Conservation (phyloP, 2,113 vertebrate genomes). For the Tragulus kanchil region DNA sequence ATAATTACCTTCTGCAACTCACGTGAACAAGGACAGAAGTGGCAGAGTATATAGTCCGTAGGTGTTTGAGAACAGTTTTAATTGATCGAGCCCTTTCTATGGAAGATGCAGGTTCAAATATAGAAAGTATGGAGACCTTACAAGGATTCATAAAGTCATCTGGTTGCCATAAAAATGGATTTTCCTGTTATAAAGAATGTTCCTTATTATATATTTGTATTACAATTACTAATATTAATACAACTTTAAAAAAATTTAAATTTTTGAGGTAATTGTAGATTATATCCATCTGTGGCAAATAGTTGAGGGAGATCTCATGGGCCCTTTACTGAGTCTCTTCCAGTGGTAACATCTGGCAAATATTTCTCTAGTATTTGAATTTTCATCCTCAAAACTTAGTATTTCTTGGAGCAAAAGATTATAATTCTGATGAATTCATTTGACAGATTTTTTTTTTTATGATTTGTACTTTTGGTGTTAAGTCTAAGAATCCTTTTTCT, state of each 20-base stretch:
- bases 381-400: neutral
- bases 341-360: neutral
- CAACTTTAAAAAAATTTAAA: neutral
- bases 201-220: neutral
- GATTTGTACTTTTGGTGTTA: neutral
- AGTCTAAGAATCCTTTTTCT: neutral
- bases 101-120: neutral
- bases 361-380: neutral
- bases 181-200: neutral
- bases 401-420: neutral
- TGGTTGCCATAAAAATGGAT: neutral
- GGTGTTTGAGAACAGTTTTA: neutral
- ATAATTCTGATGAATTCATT: neutral
- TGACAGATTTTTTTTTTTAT: neutral
- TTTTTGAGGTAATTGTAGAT: neutral
- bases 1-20: neutral
- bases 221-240: neutral
- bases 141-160: neutral
- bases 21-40: neutral
- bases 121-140: neutral
- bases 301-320: neutral
- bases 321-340: neutral
- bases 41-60: neutral
- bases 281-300: neutral
- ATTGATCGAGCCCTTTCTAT: neutral